Evolutionary conservation across 2,113 vertebrate genomes (phyloP).

Genomic region (Cromileptes altivelis): DNA sequence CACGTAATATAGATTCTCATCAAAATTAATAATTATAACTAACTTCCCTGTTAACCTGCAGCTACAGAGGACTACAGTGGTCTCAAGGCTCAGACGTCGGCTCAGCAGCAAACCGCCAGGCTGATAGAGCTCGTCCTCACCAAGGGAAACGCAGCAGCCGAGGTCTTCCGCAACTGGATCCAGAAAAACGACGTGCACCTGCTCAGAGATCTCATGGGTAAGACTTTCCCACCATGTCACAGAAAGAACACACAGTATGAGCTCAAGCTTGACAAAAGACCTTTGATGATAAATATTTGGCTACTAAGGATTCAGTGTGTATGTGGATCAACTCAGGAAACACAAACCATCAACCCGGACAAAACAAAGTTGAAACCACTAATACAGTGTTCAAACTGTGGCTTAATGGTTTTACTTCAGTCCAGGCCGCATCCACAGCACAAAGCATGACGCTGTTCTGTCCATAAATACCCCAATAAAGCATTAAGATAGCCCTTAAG

Average conservation of each 20-base stretch:
- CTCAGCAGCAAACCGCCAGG: slow-evolving; percentile 91
- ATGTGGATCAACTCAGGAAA: neutral
- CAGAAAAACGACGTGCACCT: slow-evolving; percentile 91
- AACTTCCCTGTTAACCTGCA: slow-evolving; percentile 10
- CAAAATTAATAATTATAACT: neutral
- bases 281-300: neutral
- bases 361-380: neutral
- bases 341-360: neutral
- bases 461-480: neutral
- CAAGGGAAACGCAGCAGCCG: slow-evolving; percentile 94
- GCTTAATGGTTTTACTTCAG: neutral
- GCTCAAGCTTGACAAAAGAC: too few species aligned
- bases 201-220: slow-evolving; percentile 95
- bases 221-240: slow-evolving; percentile 28
- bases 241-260: neutral
- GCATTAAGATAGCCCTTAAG: neutral
- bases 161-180: slow-evolving; percentile 93
- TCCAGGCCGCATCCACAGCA: neutral
- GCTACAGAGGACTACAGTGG: slow-evolving; percentile 89
- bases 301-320: neutral
- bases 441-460: neutral
- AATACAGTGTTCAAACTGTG: neutral
- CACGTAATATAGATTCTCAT: neutral
- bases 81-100: slow-evolving; percentile 92
- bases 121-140: slow-evolving; percentile 93